Conservation (phyloP, 2,888 invertebrate species). For the Eueremaeus valkanovi region DNA sequence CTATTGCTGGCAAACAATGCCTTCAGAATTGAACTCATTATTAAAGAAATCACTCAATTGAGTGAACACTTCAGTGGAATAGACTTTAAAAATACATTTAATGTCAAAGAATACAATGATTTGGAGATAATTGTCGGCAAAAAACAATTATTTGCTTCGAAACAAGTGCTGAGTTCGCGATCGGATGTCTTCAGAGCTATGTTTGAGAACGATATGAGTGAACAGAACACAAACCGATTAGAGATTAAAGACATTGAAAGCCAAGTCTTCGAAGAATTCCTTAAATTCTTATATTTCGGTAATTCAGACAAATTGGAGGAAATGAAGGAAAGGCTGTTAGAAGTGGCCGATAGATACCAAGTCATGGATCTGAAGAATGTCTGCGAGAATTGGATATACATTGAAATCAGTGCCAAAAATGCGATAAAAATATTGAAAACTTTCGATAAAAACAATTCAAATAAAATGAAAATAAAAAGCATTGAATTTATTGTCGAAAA, state of each 20-base stretch:
- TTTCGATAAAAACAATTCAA: background rate
- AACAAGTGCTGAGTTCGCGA: background rate
- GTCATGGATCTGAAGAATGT: background rate
- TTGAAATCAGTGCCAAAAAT: background rate
- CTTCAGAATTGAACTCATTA: too few relatives aligned
- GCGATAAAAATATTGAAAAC: background rate
- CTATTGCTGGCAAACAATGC: too few relatives aligned
- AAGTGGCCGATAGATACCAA: background rate
- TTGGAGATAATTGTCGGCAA: background rate
- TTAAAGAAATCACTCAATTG: too few relatives aligned
- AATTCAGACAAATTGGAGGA: background rate
- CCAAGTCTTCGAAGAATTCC: background rate
- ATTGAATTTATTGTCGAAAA: background rate
- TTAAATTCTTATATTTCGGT: background rate
- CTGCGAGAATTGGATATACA: background rate
- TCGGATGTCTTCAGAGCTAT: background rate
- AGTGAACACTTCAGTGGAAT: background rate
- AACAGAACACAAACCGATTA: background rate
- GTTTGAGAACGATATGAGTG: background rate
- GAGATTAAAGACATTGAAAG: background rate
- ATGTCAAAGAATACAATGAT: conserved; percentile 18
- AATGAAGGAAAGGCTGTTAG: background rate
- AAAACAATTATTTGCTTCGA: background rate
- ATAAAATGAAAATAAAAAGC: background rate
- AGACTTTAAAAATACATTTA: background rate